Base-by-base conservation (phyloP, 37 sponge, comb jelly and placozoan species). In the Beroe forskalii region DNA sequence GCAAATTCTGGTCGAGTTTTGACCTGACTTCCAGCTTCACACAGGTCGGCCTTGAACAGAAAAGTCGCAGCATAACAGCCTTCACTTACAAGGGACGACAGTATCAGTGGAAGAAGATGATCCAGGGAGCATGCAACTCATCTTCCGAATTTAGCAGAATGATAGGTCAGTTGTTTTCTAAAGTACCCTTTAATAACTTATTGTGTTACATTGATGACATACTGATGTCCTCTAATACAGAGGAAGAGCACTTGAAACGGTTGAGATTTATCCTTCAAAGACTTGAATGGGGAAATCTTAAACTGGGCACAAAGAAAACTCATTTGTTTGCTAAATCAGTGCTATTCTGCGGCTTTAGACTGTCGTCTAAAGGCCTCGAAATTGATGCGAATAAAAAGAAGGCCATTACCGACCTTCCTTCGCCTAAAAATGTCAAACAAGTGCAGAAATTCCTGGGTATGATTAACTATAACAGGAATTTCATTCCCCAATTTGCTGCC, bases 391-490 rank as follows among this genome's bases (percentile, higher is more conserved):
- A 32, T 32, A 32, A 37, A 33, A 37, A 19, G 14, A 2, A 72
- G 19, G 75, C 75, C 19, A 72, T 72, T 33, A 38, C 8, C 1
- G 2, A 72, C 39, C 75, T 72, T 3, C 40, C 37, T 12, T 8
- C 75, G 28, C 75, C 75, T 8, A 33, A 30, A 6, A 72, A 32
- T 8, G 75, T 72, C 1, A 72, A 72, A 32, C 12, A 23, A 9
- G 28, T 72, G 35, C 75, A 72, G 75, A 72, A 32, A 2, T 72
- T 72, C 30, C 75, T 72, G 2, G 75, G 75, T 38, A 38, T 37
- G 37, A 1, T 72, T 8, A 72, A 72, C 39, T 72, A 72, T 20
- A 23, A 72, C 39, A 72, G 75, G 30, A 72, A 72, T 37, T 30
- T 35, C 39, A 72, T 72, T 37, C 4, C 28, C 12, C 39, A 33